Base-by-base conservation (phyloP, 2,888 invertebrate genomes). In the Apoderus coryli region DNA sequence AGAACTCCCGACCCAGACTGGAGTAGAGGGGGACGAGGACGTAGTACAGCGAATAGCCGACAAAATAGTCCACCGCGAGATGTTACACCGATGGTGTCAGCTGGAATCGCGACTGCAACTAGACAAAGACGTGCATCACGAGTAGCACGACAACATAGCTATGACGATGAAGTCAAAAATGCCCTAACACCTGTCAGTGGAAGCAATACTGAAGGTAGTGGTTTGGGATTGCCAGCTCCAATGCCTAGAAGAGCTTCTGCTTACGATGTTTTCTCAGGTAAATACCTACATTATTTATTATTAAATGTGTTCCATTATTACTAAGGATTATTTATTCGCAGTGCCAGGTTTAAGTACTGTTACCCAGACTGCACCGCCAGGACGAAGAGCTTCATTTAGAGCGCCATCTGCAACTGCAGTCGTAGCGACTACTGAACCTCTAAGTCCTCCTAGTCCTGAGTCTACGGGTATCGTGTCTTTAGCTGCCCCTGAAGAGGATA, bases 181-280 rank as follows among this genome's bases (percentile, higher is more conserved):
- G 46, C 47, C 4, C 45, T 52, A 16, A 43, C 45, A 44, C 57
- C 47, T 19, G 24, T 23, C 19, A 25, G 25, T 4, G 15, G 19
- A 4, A 10, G 24, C 3, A 24, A 15, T 9, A 27, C 15, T 10
- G 34, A 29, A 7, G 29, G 22, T 12, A 55, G 65, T 1, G 74
- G 71, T 4, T 61, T 80, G 5, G 71, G 70, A 12, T 65, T 80
- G 28, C 79, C 82, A 9, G 70, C 74, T 3, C 69, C 73, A 12
- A 73, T 85, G 61, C 78, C 84, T 1, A 66, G 85, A 49, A 70
- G 80, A 46, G 78, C 79, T 37, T 85, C 85, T 22, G 84, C 85
- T 10, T 85, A 85, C 47, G 85, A 85, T 49, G 80, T 86, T 9
- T 82, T 79, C 45, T 73, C 76, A 23, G 39, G 39, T 39, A 38